Conservation (phyloP, 2,797 vertebrate species). For the Silurus aristotelis region DNA sequence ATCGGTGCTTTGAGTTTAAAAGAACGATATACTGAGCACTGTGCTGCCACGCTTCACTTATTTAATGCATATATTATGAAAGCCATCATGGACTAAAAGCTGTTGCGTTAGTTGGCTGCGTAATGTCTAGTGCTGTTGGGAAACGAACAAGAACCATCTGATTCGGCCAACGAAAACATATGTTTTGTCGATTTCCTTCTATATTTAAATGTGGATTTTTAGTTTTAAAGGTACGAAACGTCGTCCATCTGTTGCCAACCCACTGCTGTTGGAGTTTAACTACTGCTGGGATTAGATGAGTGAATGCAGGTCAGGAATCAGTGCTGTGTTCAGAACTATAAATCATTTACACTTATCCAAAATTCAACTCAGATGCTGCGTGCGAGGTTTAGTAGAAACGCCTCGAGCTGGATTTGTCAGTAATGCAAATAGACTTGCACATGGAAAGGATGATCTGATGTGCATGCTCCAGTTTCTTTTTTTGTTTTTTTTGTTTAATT, state of each 20-base stretch:
- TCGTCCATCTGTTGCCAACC: constrained; percentile 59
- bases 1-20: constrained; percentile 74
- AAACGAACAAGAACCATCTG: constrained; percentile 52
- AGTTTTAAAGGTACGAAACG: constrained; percentile 56
- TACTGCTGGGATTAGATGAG: background rate
- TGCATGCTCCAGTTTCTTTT: background rate
- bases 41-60: constrained; percentile 74
- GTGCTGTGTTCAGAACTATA: background rate
- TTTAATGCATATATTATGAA: constrained; percentile 79
- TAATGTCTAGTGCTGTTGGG: constrained; percentile 62
- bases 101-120: constrained; percentile 70
- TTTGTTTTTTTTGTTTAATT: no score
- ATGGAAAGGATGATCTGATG: background rate
- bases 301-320: background rate
- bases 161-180: constrained; percentile 48
- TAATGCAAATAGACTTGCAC: background rate
- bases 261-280: constrained; percentile 16
- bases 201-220: constrained; percentile 23
- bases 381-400: no score
- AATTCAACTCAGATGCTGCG: no score
- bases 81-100: constrained; percentile 71
- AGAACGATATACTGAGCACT: constrained; percentile 74
- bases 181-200: constrained; percentile 27
- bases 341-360: no score
- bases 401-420: background rate